Evolutionary conservation across 2,113 vertebrate species (phyloP).

Genomic region (Oryzias woworae): DNA sequence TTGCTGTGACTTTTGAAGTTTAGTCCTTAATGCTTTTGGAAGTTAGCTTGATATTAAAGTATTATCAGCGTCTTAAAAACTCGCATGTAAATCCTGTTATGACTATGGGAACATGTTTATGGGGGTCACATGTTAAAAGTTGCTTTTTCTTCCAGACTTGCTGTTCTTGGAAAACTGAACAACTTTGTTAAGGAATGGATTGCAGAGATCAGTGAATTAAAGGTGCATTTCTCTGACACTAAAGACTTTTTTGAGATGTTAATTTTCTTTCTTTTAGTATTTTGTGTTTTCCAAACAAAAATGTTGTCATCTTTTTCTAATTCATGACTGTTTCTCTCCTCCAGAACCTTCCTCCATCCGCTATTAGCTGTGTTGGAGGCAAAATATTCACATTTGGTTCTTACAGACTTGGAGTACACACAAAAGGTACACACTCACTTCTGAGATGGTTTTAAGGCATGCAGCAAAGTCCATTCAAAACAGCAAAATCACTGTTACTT

Average conservation of each 20-base stretch:
- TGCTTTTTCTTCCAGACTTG: constrained; percentile 78
- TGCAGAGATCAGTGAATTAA: constrained; percentile 88
- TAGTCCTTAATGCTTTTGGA: no score
- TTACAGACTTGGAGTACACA: constrained; percentile 96
- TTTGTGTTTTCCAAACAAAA: background rate
- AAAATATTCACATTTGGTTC: constrained; percentile 99
- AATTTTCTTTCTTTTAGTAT: background rate
- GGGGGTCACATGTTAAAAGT: background rate
- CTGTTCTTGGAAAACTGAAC: constrained; percentile 92
- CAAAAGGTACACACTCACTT: constrained; percentile 84
- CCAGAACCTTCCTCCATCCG: constrained; percentile 88
- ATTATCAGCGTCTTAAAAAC: no score
- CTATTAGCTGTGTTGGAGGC: constrained; percentile 83
- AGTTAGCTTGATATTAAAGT: no score
- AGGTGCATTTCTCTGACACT: constrained; percentile 78
- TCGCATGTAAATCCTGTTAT: no score
- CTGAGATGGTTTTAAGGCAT: background rate
- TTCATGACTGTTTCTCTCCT: background rate
- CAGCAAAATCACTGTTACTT: no score
- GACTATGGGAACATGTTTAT: background rate
- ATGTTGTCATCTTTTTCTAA: background rate
- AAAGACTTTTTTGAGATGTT: background rate
- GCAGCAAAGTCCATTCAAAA: no score
- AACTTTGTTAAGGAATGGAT: constrained; percentile 96
- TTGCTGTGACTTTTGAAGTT: no score